These are phyloP conservation scores for Zoroaster sp. DNA, from an alignment of 53 echinoderm and acorn worm genomes.

Conservation along the genomic window DNA sequence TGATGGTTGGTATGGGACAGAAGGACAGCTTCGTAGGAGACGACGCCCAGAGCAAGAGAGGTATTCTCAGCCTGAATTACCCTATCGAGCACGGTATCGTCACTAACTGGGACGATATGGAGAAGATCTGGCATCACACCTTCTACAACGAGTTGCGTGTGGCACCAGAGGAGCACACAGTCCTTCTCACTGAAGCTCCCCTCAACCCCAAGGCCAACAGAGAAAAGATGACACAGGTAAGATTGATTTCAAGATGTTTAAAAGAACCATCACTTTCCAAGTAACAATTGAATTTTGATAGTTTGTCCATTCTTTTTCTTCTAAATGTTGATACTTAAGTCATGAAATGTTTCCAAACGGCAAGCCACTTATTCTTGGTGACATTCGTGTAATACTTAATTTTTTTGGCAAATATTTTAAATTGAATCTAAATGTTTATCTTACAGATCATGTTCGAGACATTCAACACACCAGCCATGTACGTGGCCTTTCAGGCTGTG, in stretches of 20 bases:
- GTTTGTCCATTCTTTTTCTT: not conserved
- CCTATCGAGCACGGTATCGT: constrained; percentile 99
- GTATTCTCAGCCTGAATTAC: constrained; percentile 94
- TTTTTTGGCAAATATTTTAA: not conserved
- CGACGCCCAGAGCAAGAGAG: constrained; percentile 99
- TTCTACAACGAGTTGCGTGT: constrained; percentile 97
- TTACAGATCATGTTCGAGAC: constrained; percentile 93
- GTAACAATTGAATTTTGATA: too few species aligned
- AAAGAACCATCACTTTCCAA: too few species aligned
- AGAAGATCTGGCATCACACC: constrained; percentile 99
- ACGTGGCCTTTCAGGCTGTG: constrained; percentile 90
- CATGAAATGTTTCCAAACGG: too few species aligned
- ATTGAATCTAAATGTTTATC: not conserved
- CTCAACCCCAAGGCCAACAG: constrained; percentile 72
- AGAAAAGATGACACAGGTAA: constrained; percentile 96
- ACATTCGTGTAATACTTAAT: not conserved
- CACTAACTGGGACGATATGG: constrained; percentile 99
- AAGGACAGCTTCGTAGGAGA: constrained; percentile 94
- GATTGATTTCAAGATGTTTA: too few species aligned
- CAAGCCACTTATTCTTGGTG: not conserved
- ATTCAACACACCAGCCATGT: constrained; percentile 94
- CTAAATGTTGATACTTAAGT: too few species aligned
- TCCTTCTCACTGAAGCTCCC: constrained; percentile 89
- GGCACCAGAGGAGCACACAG: constrained; percentile 91
- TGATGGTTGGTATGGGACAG: constrained; percentile 89